These are phyloP conservation scores for Tupaia chinensis DNA, from an alignment of 2,113 vertebrate genomes.

Conservation along the genomic window DNA sequence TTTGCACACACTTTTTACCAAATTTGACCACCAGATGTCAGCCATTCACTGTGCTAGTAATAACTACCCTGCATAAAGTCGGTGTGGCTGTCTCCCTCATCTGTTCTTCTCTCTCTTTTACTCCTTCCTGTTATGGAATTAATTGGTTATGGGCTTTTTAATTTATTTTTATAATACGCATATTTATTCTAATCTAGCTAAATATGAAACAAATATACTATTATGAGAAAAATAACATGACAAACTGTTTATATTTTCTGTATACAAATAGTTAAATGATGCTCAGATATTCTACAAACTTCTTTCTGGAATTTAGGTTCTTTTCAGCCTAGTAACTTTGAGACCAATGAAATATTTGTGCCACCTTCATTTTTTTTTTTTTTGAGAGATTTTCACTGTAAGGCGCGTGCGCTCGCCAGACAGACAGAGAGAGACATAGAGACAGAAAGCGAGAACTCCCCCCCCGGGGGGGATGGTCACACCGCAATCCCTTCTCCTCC, in stretches of 20 bases:
- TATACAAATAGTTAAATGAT: constrained; percentile 1
- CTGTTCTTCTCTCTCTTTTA: not conserved
- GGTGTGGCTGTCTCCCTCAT: not conserved
- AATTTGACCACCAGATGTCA: constrained; percentile 80
- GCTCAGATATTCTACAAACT: not conserved
- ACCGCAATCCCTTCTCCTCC: no score
- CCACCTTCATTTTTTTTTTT: not conserved
- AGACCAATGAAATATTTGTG: not conserved
- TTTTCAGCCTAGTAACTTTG: not conserved
- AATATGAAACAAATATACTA: not conserved
- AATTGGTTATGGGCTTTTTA: not conserved
- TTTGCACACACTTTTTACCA: not conserved
- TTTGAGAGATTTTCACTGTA: no score
- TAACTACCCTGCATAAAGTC: not conserved
- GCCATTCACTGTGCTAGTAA: constrained; percentile 32
- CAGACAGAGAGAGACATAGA: no score
- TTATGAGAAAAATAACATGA: constrained; percentile 2
- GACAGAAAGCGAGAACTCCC: no score
- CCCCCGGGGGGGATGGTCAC: no score
- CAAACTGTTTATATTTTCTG: not conserved
- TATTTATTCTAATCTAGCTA: not conserved
- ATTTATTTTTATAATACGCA: not conserved
- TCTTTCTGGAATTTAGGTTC: not conserved
- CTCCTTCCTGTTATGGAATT: not conserved
- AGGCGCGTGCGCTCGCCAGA: no score